Percentiles rank a stretch among this genome's conserved stretches.
Conservation (phyloP, 2,888 invertebrate species). For the Brachylomia viminalis region DNA sequence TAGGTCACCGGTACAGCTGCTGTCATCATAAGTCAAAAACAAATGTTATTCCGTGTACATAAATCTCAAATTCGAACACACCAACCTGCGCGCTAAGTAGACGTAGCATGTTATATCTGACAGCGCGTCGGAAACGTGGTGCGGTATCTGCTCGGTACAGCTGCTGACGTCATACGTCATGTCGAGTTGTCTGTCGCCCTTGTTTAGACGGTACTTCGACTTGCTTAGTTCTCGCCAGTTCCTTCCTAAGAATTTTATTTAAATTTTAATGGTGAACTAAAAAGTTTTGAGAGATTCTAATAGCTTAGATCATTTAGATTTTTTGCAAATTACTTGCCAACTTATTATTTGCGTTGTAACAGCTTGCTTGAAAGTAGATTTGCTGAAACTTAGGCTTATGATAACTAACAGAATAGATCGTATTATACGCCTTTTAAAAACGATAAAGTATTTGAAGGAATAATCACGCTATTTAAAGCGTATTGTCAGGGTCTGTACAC, state of each 20-base stretch:
- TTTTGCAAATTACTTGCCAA: too few species aligned
- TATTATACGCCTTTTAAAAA: too few species aligned
- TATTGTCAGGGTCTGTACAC: too few species aligned
- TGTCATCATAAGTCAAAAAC: constrained; percentile 94
- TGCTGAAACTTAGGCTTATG: too few species aligned
- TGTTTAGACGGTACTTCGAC: constrained; percentile 98
- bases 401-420: too few species aligned
- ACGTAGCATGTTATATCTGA: constrained; percentile 99
- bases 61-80: constrained; percentile 21
- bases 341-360: too few species aligned
- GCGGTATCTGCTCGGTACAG: constrained; percentile 92
- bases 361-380: too few species aligned
- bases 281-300: background rate
- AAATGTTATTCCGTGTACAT: background rate
- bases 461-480: too few species aligned
- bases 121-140: constrained; percentile 98
- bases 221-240: constrained; percentile 97
- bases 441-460: too few species aligned
- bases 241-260: constrained; percentile 79
- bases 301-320: too few species aligned
- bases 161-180: constrained; percentile 94
- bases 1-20: constrained; percentile 78
- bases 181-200: constrained; percentile 98
- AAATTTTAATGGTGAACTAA: background rate
- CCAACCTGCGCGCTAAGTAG: constrained; percentile 95